Evolutionary conservation across 2,113 vertebrate species (phyloP).

Genomic region (Pavo muticus): DNA sequence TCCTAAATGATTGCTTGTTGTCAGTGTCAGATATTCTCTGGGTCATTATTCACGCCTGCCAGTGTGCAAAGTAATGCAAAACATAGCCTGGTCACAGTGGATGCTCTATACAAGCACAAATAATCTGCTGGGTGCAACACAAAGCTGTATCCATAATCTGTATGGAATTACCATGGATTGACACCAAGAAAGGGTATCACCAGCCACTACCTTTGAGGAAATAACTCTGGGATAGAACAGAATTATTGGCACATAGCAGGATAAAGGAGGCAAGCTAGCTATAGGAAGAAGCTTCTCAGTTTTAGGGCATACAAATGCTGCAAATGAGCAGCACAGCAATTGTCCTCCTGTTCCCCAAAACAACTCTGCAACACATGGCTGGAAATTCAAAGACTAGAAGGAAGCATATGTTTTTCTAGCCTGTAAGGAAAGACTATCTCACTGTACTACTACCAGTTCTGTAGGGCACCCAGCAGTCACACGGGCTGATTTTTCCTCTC

Average conservation of each 20-base stretch:
- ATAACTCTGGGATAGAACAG: background rate
- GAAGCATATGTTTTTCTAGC: background rate
- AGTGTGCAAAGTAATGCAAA: background rate
- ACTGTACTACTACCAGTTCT: background rate
- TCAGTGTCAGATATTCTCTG: background rate
- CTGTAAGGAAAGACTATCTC: background rate
- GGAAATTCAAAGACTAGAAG: background rate
- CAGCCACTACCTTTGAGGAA: background rate
- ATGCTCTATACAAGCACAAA: background rate
- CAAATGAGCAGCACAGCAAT: background rate
- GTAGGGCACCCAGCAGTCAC: background rate
- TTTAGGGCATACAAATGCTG: background rate
- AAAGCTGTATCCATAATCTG: background rate
- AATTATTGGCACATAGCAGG: background rate
- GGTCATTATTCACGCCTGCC: background rate
- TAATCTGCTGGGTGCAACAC: background rate
- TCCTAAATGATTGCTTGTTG: background rate
- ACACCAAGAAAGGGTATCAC: background rate
- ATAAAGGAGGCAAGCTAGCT: background rate
- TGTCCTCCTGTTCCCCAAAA: background rate
- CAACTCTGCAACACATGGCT: fast-evolving
- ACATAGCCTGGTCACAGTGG: background rate
- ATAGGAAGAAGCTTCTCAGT: background rate
- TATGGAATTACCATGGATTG: background rate
- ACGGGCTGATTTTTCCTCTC: background rate